Evolutionary conservation across 2,888 invertebrate species (phyloP), one percentile per base, ranked within the genome.

Genomic region (Cylindroiulus punctatus): DNA sequence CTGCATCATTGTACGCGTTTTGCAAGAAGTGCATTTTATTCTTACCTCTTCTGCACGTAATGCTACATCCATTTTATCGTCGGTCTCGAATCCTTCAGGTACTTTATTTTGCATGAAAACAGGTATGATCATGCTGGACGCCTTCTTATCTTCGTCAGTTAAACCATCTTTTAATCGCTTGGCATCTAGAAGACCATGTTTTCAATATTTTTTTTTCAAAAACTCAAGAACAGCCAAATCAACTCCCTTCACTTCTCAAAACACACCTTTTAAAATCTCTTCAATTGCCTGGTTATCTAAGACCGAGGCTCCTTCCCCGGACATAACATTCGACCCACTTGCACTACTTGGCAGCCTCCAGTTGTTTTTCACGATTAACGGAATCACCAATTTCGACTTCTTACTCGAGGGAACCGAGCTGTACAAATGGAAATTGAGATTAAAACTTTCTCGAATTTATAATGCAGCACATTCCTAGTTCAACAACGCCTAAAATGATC

Each of bases 21-120:
- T 8, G 44, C 14, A 1, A 44, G 44, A 8, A 44, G 8, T 8
- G 4, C 44, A 40, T 65, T 83, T n/a, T 14, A 36, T 89, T 91
- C 91, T 89, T 76, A 76, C 76, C 76, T 90, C 90, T 84, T 91
- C 91, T 8, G 92, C 91, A 86, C 92, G 88, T 14, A 92, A 88
- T 4, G 90, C 90, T 0, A 92, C 91, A 89, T 92, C 91, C 81
- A 92, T 88, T 87, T 90, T 91, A 1, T 91, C 91, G 88, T 92
- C 91, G 4, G 91, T 90, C 88, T 92, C 92, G 89, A 89, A 92
- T 0, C 92, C 92, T 22, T 90, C 91, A n/a, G 92, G 92, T 30
- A 92, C 89, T 88, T 90, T 90, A 88, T 92, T 92, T 87, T 90
- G 90, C 89, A 92, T 90, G 57, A 92, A 89, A 22, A 92, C 88